Percentiles rank a stretch among this genome's conserved stretches.
phyloP scores from a whole-genome alignment of 2,888 invertebrate genomes.

The Leptinotarsa tumamoca region DNA sequence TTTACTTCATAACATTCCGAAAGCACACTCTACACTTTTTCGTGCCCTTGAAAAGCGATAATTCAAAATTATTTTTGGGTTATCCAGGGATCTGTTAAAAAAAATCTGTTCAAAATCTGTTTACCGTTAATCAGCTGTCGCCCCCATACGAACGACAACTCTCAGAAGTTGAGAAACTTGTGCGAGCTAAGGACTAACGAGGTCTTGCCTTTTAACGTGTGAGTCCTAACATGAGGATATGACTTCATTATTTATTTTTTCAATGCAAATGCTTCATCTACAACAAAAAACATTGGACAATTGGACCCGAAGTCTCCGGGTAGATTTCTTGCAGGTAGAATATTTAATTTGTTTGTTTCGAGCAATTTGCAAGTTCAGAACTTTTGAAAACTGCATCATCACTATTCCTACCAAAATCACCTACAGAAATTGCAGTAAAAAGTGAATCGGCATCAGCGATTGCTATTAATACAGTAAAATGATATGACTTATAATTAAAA shows the following conservation, averaged over 20 bases:
- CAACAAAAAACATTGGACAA: constrained; percentile 36
- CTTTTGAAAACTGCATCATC: constrained; percentile 33
- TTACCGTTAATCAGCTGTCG: no score
- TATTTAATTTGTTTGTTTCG: constrained; percentile 29
- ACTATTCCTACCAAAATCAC: constrained; percentile 34
- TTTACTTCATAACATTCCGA: constrained; percentile 26
- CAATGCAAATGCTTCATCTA: constrained; percentile 33
- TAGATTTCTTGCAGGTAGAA: constrained; percentile 30
- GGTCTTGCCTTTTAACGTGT: no score
- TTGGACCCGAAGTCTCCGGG: constrained; percentile 22
- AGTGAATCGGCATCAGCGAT: constrained; percentile 27
- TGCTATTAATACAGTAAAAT: constrained; percentile 33
- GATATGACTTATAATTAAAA: constrained; percentile 4
- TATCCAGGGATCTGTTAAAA: constrained; percentile 25
- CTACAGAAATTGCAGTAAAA: constrained; percentile 32
- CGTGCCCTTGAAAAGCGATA: constrained; percentile 30
- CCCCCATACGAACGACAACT: no score
- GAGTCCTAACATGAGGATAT: constrained; percentile 18
- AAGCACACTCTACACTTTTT: constrained; percentile 33
- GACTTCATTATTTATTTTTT: constrained; percentile 34
- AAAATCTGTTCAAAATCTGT: no score
- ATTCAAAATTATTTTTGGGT: constrained; percentile 30
- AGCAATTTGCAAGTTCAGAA: constrained; percentile 27
- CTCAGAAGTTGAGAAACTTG: no score
- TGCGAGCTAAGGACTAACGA: no score